Conservation (phyloP, 92 coral and sea anemone genomes). For the Porites cylindrica region DNA sequence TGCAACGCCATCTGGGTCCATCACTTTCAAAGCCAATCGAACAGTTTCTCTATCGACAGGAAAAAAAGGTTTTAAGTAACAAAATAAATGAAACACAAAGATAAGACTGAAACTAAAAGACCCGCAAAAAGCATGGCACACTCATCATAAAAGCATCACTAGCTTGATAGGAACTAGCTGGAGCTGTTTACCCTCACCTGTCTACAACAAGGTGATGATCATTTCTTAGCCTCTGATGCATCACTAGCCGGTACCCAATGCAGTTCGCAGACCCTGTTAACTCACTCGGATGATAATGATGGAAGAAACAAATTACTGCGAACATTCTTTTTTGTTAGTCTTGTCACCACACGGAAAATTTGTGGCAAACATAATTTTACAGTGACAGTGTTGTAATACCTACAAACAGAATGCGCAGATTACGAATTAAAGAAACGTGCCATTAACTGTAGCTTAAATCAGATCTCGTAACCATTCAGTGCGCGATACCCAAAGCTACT, state of each 20-base stretch:
- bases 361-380: not conserved
- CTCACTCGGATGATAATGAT: slow-evolving; percentile 23
- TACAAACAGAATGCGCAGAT: not conserved
- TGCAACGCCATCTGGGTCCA: slow-evolving; percentile 39
- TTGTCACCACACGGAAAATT: not conserved
- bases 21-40: slow-evolving; percentile 23
- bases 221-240: not conserved
- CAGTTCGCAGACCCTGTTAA: slow-evolving; percentile 38
- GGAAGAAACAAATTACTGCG: not conserved
- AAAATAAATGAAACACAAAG: not conserved
- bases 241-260: slow-evolving; percentile 28
- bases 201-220: slow-evolving; percentile 47
- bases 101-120: slow-evolving; percentile 6
- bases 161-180: too few species aligned
- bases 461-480: not conserved
- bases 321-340: not conserved
- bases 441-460: not conserved
- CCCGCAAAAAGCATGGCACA: not conserved
- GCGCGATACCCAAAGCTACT: not conserved
- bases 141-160: not conserved
- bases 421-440: not conserved
- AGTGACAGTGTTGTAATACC: not conserved
- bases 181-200: not conserved
- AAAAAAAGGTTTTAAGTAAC: not conserved
- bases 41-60: slow-evolving; percentile 20